phyloP scores from a whole-genome alignment of 2,797 vertebrate genomes.

The Propithecus perrieri region DNA sequence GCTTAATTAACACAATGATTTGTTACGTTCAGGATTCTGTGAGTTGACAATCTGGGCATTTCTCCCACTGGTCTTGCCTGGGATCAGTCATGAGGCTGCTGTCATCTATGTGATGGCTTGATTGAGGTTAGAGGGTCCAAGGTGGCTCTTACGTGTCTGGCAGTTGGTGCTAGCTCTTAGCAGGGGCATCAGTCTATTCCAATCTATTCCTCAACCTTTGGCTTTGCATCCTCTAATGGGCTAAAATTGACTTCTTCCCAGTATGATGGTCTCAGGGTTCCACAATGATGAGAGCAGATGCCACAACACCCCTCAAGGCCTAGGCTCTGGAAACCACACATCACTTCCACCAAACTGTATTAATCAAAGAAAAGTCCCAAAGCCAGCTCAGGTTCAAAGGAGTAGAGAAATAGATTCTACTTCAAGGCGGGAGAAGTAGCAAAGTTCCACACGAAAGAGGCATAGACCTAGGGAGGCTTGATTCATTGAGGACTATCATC shows the following conservation, averaged over 20 bases:
- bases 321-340: not conserved
- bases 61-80: not conserved
- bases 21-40: not conserved
- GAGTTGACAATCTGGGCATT: not conserved
- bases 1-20: not conserved
- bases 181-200: not conserved
- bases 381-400: not conserved
- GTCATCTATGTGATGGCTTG: not conserved
- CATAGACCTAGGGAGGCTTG: not conserved
- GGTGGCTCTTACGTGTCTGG: not conserved
- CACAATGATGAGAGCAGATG: not conserved
- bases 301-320: not conserved
- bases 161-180: not conserved
- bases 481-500: not conserved
- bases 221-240: not conserved
- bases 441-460: not conserved
- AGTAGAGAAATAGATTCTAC: not conserved
- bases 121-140: not conserved
- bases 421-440: not conserved
- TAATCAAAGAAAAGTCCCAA: not conserved
- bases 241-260: not conserved
- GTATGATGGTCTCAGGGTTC: not conserved
- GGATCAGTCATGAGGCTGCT: not conserved
- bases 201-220: not conserved
- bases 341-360: not conserved